These are phyloP conservation scores for Emmelina monodactyla DNA, from an alignment of 2,888 invertebrate genomes.

Conservation along the genomic window DNA sequence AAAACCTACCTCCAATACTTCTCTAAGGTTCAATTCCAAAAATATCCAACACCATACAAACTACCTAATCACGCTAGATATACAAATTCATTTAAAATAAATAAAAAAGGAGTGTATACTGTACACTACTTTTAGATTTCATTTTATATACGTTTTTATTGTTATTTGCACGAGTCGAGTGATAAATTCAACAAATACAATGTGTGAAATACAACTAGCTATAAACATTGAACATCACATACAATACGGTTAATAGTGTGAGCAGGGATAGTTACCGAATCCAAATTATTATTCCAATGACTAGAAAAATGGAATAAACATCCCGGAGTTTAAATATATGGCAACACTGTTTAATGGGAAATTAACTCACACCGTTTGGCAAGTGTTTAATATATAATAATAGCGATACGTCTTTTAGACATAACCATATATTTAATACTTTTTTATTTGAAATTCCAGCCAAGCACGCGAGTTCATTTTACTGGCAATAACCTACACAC, in stretches of 20 bases:
- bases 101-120: constrained; percentile 48
- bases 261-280: constrained; percentile 23
- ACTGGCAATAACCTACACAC: constrained; percentile 50
- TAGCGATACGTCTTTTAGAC: too few species aligned
- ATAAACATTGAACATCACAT: not conserved
- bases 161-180: constrained; percentile 41
- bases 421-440: too few species aligned
- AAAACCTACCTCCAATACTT: too few species aligned
- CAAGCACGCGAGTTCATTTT: too few species aligned
- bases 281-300: constrained; percentile 20
- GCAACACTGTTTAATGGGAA: constrained; percentile 15
- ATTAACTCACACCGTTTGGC: constrained; percentile 1
- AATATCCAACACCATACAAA: constrained; percentile 21
- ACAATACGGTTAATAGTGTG: constrained; percentile 34
- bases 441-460: too few species aligned
- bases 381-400: not conserved
- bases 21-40: too few species aligned
- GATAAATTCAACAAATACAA: constrained; percentile 48
- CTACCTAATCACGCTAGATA: constrained; percentile 19
- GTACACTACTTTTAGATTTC: constrained; percentile 55
- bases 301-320: constrained; percentile 25
- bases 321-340: constrained; percentile 6
- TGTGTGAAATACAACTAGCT: constrained; percentile 45
- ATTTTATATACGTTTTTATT: constrained; percentile 30
- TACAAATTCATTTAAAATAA: constrained; percentile 42